Evolutionary conservation across 2,113 vertebrate species (phyloP).

Genomic region (Origma solitaria): DNA sequence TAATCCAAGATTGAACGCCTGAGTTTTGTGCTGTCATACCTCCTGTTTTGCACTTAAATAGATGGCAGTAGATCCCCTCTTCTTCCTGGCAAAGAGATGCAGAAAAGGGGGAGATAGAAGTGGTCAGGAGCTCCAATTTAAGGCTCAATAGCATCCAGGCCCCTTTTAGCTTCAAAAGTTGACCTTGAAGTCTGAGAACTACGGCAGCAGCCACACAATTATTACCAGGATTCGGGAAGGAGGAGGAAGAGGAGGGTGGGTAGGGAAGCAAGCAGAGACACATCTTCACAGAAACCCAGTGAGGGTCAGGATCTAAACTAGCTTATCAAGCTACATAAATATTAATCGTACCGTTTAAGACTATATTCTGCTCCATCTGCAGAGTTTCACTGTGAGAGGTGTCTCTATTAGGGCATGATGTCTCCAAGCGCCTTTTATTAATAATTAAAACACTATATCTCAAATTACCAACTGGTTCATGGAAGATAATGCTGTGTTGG

Average conservation of each 20-base stretch:
- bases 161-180: neutral
- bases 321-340: constrained; percentile 60
- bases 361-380: constrained; percentile 33
- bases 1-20: neutral
- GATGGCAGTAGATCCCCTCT: neutral
- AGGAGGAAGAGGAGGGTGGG: neutral
- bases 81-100: neutral
- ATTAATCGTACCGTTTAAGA: constrained; percentile 62
- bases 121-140: neutral
- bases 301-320: constrained; percentile 44
- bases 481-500: constrained; percentile 36
- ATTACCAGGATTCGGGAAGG: neutral
- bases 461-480: constrained; percentile 27
- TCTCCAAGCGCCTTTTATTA: constrained; percentile 63
- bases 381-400: constrained; percentile 40
- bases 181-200: constrained; percentile 28
- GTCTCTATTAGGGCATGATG: constrained; percentile 53
- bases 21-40: neutral
- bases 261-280: neutral
- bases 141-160: neutral
- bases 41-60: constrained; percentile 3
- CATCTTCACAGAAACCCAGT: neutral
- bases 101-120: neutral
- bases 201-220: neutral
- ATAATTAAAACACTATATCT: constrained; percentile 65